Evolutionary conservation across 2,113 vertebrate species (phyloP), one percentile per base, ranked within the genome.

Genomic region (Cebus imitator): DNA sequence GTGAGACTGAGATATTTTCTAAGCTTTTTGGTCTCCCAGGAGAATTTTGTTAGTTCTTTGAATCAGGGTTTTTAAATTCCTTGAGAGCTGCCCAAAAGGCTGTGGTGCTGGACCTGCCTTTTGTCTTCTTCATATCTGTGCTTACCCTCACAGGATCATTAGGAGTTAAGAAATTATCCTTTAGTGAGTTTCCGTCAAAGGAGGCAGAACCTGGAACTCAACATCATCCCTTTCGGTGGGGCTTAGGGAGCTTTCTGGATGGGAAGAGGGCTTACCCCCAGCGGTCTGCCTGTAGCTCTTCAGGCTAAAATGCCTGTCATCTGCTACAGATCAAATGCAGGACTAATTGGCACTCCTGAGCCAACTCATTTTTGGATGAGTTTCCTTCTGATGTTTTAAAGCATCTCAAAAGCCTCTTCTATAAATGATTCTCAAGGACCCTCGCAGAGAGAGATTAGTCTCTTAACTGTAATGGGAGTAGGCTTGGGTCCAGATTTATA

Each of bases 361-460:
- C 55, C 68, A 16, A 72, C 37, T 64, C 87, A 16, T 20, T 72
- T 92, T 95, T 90, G 68, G 83, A 84, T 61, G 58, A 9, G 11
- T 58, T 94, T 93, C 94, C 78, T 70, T 96, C 48, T 90, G 93
- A 94, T 82, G 86, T 90, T 93, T 90, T 64, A 96, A 94, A 94
- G 90, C 50, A 43, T 86, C 92, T 96, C 93, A 48, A 96, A 97
- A 95, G 55, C 95, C 97, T 96, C 97, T 97, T 87, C 90, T 79
- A 25, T 72, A 75, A 92, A 95, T 87, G 90, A 79, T 85, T 73
- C 78, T 97, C 93, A 57, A 96, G 95, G 79, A 94, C 92, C 61
- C 85, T 97, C 3, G 1, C n/a, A 30, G 90, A 83, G 91, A 58
- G 64, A 94, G 91, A 95, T 68, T 85, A 96, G 70, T 89, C 93